Conservation (phyloP, 2,797 vertebrate genomes). For the Tachyglossus aculeatus region DNA sequence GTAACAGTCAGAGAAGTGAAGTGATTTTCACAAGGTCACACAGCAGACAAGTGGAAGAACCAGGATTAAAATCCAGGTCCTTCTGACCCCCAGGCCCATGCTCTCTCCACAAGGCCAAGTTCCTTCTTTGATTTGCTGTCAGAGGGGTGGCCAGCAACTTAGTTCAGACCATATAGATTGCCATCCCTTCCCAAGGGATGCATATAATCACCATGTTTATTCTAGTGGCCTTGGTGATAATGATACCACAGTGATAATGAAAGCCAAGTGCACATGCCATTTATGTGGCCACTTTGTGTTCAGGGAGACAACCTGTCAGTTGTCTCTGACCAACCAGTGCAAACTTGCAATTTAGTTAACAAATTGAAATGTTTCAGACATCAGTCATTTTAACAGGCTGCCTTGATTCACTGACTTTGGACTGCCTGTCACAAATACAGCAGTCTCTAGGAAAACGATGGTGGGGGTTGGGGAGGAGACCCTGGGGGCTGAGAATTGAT, state of each 20-base stretch:
- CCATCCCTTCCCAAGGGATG: slow-evolving; percentile 46
- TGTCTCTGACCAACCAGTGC: slow-evolving; percentile 49
- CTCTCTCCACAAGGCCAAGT: too few species aligned
- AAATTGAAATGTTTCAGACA: slow-evolving; percentile 68
- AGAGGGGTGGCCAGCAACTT: background rate
- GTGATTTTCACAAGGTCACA: too few species aligned
- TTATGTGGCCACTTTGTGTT: slow-evolving; percentile 40
- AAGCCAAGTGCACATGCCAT: slow-evolving; percentile 58
- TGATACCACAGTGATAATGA: slow-evolving; percentile 50
- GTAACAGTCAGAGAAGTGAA: too few species aligned
- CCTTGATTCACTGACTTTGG: slow-evolving; percentile 50
- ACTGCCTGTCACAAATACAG: slow-evolving; percentile 34
- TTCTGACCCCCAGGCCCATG: too few species aligned
- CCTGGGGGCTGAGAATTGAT: background rate
- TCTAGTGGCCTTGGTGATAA: slow-evolving; percentile 47
- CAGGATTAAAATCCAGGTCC: too few species aligned
- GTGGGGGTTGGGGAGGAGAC: background rate
- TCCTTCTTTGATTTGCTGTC: too few species aligned
- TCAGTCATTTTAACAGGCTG: slow-evolving; percentile 54
- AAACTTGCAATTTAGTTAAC: slow-evolving; percentile 76
- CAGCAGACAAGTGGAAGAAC: too few species aligned
- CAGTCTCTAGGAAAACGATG: slow-evolving; percentile 10
- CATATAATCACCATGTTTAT: slow-evolving; percentile 61
- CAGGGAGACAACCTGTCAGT: slow-evolving; percentile 50
- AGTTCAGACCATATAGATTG: slow-evolving; percentile 42